Base-by-base conservation (phyloP, 2,797 vertebrate genomes). In the Arrhamphus sclerolepis region DNA sequence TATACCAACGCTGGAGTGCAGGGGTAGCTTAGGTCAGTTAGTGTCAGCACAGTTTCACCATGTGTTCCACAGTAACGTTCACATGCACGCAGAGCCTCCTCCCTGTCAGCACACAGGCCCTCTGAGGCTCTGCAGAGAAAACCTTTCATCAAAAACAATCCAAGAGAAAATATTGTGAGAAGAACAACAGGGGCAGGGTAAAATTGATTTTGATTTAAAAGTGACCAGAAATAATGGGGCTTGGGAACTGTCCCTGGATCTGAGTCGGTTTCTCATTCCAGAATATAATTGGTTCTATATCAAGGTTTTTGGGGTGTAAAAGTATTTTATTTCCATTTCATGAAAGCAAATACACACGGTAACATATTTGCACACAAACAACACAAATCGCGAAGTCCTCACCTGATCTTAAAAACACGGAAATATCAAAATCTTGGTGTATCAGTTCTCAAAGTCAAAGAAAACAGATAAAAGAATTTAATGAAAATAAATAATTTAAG, bases 131-230 rank as follows among this genome's bases (percentile, higher is more conserved):
- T 62, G 60, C 63, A 56, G 61, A 80, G 72, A 86, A 85, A 31
- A 78, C 57, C 81, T 84, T 89, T 89, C 81, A 88, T 82, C 72
- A 82, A 72, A 75, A 75, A 80, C 60, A 82, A 75, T 86, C 42
- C 5, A 80, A 79, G 68, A 67, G 83, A 76, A 55, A 82, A 85
- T 83, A 77, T 85, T 86, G 57, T 48, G 66, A 83, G 66, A 56
- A 88, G 65, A 83, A 87, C 73, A 89, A 83, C 81, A 63, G 73
- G 77, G 61, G 73, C 66, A 38, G 50, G 46, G 66, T 68, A n/a
- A 79, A 85, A 89, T 87, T 83, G 80, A 89, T 91, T 88, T 90
- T 75, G 77, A 88, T 89, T 87, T 80, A 76, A 87, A 90, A 86
- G 80, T 87, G 79, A 80, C 54, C 11, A 82, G 66, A 72, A 84